Conservation (phyloP, 2,113 vertebrate genomes). For the Periophthalmodon schlosseri region DNA sequence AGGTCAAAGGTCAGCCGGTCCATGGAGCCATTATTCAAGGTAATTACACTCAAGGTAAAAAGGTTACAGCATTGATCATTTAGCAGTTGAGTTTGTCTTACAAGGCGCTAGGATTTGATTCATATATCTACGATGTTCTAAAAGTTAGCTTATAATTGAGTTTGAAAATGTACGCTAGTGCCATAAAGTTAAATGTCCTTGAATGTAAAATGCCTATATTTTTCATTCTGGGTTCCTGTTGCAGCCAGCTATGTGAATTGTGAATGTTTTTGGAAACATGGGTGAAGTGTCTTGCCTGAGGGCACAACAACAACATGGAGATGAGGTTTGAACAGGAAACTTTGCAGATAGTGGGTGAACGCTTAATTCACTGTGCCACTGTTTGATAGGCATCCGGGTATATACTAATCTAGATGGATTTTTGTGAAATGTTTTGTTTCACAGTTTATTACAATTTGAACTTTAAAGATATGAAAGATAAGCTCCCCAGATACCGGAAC, state of each 20-base stretch:
- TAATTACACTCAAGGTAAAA: slow-evolving; percentile 7
- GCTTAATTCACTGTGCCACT: too few species aligned
- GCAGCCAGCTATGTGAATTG: background rate
- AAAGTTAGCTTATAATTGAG: background rate
- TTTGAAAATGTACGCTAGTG: background rate
- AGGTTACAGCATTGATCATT: background rate
- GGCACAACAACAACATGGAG: too few species aligned
- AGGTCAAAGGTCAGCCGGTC: background rate
- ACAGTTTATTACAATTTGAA: too few species aligned
- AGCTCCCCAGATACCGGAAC: background rate
- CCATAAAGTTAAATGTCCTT: background rate
- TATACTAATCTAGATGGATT: too few species aligned
- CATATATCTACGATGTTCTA: background rate
- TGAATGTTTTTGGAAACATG: background rate
- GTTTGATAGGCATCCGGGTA: too few species aligned
- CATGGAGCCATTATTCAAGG: background rate
- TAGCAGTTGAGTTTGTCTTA: background rate
- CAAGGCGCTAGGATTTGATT: background rate
- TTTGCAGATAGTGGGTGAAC: too few species aligned
- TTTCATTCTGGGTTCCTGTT: background rate
- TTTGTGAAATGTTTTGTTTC: too few species aligned
- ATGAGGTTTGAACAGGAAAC: too few species aligned
- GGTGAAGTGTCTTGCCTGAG: too few species aligned
- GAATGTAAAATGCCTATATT: too few species aligned
- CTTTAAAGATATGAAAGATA: background rate